phyloP scores from a whole-genome alignment of 2,888 invertebrate species.

The Trachelus troglodyta region DNA sequence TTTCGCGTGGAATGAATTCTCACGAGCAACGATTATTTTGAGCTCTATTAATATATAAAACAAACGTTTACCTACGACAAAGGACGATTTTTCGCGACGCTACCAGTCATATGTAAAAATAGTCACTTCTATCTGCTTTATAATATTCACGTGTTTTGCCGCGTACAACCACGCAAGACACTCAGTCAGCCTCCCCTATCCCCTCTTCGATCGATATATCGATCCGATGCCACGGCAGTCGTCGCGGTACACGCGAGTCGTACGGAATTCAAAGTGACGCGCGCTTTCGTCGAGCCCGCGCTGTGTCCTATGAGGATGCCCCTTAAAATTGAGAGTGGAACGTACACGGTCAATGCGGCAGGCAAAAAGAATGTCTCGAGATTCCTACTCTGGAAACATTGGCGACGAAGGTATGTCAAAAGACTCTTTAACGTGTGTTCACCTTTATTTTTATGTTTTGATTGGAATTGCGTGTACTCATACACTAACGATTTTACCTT shows the following conservation, averaged over 20 bases:
- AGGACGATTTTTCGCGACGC: not conserved
- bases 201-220: slow-evolving; percentile 19
- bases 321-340: slow-evolving; percentile 61
- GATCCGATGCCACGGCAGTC: slow-evolving; percentile 22
- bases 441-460: not conserved
- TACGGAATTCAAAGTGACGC: slow-evolving; percentile 11
- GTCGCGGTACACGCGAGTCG: slow-evolving; percentile 21
- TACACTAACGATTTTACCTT: not conserved
- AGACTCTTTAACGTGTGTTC: not conserved
- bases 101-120: not conserved
- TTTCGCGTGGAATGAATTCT: not conserved
- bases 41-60: not conserved
- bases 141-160: not conserved
- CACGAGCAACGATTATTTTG: not conserved
- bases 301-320: slow-evolving; percentile 47
- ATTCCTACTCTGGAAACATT: slow-evolving; percentile 61
- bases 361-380: slow-evolving; percentile 55
- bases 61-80: not conserved
- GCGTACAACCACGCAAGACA: slow-evolving; percentile 6
- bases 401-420: slow-evolving; percentile 58
- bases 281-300: not conserved
- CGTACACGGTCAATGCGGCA: slow-evolving; percentile 58
- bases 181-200: slow-evolving; percentile 19
- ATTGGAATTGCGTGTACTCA: not conserved
- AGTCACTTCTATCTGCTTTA: not conserved